Percentiles rank a stretch among this genome's conserved stretches.
Conservation (phyloP, 2,113 vertebrate genomes). For the Athene cunicularia region DNA sequence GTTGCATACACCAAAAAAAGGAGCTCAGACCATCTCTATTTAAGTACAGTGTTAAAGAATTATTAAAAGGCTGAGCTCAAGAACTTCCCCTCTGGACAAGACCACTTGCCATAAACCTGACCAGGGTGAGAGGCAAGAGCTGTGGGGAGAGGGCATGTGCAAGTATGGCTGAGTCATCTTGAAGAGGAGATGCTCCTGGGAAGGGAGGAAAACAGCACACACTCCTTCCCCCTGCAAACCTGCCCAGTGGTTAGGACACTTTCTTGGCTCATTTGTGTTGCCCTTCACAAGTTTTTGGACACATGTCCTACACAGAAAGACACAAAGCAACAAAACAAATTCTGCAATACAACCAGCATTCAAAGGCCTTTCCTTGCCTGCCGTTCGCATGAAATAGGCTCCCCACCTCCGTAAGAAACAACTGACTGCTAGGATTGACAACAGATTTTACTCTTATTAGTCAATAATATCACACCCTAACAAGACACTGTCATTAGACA, state of each 20-base stretch:
- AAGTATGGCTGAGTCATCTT: neutral
- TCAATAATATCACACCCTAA: neutral
- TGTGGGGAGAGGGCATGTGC: neutral
- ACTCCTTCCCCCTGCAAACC: neutral
- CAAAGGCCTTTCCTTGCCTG: neutral
- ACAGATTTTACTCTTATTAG: neutral
- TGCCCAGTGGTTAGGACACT: neutral
- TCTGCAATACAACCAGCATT: accelerated
- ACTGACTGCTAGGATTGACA: neutral
- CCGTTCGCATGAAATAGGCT: no score
- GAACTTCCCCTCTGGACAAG: neutral
- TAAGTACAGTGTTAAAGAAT: neutral
- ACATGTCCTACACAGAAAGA: neutral
- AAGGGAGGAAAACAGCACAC: neutral
- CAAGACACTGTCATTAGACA: neutral
- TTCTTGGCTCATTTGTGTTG: neutral
- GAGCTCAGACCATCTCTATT: neutral
- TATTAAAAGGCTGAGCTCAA: neutral
- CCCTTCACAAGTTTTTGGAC: neutral
- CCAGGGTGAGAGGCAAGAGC: neutral
- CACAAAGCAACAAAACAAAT: neutral
- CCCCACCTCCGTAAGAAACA: neutral
- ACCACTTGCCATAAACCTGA: neutral
- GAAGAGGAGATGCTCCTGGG: neutral
- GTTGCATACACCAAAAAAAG: neutral